Base-by-base conservation (phyloP, 30 jellyfish, hydroid and myxozoan species). In the Phacellophora camtschatica region DNA sequence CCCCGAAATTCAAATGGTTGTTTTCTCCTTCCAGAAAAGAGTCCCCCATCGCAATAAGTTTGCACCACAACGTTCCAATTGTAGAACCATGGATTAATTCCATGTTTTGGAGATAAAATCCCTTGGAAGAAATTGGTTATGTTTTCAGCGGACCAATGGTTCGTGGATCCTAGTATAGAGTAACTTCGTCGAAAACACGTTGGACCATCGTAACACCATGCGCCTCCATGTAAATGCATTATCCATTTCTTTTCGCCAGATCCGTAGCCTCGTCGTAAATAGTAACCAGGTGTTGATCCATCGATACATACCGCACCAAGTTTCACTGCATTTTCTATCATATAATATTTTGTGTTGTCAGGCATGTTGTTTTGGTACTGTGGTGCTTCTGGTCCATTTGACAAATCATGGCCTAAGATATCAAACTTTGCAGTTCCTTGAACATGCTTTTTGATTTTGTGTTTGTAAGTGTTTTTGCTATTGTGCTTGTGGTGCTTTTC, bases 191-290 rank as follows among this genome's bases (percentile, higher is more conserved):
- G 90, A 41, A 36, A 80, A 83, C 98, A 92, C 13, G 97, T 64
- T 39, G 80, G 88, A 9, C 81, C 65, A 57, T 84, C 84, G 78
- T 92, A 92, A 43, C 98, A 92, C 98, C 98, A 92, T 51, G 98
- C 98, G 4, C 98, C 98, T 1, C 98, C 98, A 67, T 92, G 98
- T 12, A 92, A 88, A 80, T 92, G 98, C 6, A 92, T 85, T 10
- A 92, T 85, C 98, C 98, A 92, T 45, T 92, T 92, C 56, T 74
- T 69, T 20, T 3, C 68, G 2, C 94, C 98, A 24, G 46, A 11
- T 0, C 89, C 92, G 25, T 23, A 33, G 32, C 98, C 98, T 10
- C 51, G 41, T 30, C 98, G 82, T 7, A 73, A 69, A 43, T 84
- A 92, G 65, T 92, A 92, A 24, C 96, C 98, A 2, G 98, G 98